Base-by-base conservation (phyloP, 1,140 invertebrate species). In the Alviniconcha marisindica region DNA sequence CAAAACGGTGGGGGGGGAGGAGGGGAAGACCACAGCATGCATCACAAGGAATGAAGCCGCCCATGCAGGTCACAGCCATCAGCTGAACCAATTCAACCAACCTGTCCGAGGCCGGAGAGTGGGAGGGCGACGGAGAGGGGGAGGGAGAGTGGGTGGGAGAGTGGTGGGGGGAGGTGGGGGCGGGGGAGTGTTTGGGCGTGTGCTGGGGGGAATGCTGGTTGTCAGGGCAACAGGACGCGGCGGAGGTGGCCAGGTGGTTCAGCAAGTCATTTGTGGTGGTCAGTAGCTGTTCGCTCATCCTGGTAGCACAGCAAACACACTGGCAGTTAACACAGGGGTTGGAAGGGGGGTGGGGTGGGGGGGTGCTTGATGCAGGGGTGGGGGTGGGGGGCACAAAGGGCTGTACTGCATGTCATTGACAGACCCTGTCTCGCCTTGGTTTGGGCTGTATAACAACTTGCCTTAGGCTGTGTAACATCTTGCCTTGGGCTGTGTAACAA, bases 251-350 rank as follows among this genome's bases (percentile, higher is more conserved):
- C 63, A 85, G 81, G 63, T 85, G 84, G 73, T 85, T 83, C 21
- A 85, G 77, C 69, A 85, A 56, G 56, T 85, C 81, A 51, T 79
- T 85, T 14, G 84, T 85, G 51, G 84, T 85, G 42, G 56, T 85
- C 40, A 85, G 77, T 51, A 85, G 81, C 48, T 83, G 84, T 54
- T 85, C 84, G 60, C 84, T 85, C 84, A 85, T 85, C 81, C 84
- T 85, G 42, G 28, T 7, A 63, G 4, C 60, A 63, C 7, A 63
- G 4, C 60, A 63, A 63, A 63, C 4, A 5, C 21, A 63, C 24
- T 63, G 21, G 24, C 24, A 54, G 24, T 54, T 14, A 12, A 54
- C 51, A 54, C 51, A 14, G 24, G 10, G 24, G 24, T 24, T 14
- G 12, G 12, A 12, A 12, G 12, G n/a, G n/a, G n/a, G n/a, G n/a